Base-by-base conservation (phyloP, 1,140 invertebrate species). In the Scaptomyza graminum region DNA sequence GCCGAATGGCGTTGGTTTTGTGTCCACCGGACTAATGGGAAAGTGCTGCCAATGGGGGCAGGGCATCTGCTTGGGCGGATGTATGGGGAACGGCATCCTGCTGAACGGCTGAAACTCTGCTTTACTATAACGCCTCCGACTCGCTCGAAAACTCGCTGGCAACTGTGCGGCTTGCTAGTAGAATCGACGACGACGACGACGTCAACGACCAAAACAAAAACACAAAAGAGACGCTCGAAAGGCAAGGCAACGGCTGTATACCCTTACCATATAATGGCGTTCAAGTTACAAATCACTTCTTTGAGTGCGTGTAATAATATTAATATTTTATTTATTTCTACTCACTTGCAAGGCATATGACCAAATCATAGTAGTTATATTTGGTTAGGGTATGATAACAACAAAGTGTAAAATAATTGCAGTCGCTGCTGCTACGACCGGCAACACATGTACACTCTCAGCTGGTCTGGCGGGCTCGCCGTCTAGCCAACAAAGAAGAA, bases 21-120 rank as follows among this genome's bases (percentile, higher is more conserved):
- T 88, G 59, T 87, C 74, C 62, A 83, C 71, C 0, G 89, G 82
- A 37, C 76, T 90, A 12, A 91, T 90, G 25, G 90, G 90, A 34
- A 91, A 91, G 49, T 91, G 90, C 50, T 91, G 87, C 90, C 90
- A 91, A 31, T 91, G 90, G 18, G 85, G 90, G 62, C 90, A 91
- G 22, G 90, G 90, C 90, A 91, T 91, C 66, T 91, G 90, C 73
- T 84, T 90, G 51, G 90, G 90, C 51, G 85, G 82, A 77, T 84
- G 74, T 22, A 90, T 84, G 51, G 90, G 90, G 43, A 91, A 91
- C 60, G 90, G 90, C 90, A 91, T 90, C 16, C 9, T 66, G 39
- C 12, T 39, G 25, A 22, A 22, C 1, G 18, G 55, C 28, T 41
- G 37, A 43, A 49, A 41, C 12, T 37, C 12, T 37, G 34, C 34